Conservation (phyloP, 2,797 vertebrate species). For the Microtus californicus region DNA sequence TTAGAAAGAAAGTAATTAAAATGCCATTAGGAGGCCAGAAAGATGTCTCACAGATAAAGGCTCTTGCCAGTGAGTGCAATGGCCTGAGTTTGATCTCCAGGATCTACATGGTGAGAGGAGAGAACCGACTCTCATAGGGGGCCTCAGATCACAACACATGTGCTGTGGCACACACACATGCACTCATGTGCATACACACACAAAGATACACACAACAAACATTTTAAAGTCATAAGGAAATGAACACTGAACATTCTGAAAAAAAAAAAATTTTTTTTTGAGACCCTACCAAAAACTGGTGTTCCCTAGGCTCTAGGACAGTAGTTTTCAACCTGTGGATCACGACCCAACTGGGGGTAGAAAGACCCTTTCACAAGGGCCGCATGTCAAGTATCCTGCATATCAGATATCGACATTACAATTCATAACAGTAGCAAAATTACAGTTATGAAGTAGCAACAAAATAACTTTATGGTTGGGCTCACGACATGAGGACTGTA, state of each 20-base stretch:
- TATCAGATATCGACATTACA: neutral
- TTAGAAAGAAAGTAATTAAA: neutral
- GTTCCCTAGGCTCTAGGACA: neutral
- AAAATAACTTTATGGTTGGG: neutral
- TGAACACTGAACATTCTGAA: neutral
- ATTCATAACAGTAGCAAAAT: neutral
- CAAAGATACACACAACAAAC: neutral
- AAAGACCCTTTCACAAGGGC: neutral
- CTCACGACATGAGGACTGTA: neutral
- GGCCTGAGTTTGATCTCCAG: neutral
- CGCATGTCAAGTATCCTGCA: neutral
- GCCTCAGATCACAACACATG: neutral
- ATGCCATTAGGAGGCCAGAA: neutral
- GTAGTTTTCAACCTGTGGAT: neutral
- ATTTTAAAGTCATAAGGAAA: neutral
- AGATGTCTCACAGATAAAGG: neutral
- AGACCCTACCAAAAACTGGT: neutral
- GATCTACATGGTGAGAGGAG: neutral
- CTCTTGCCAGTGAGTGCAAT: too few relatives aligned
- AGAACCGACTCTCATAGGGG: neutral
- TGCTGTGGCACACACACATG: neutral
- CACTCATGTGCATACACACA: neutral
- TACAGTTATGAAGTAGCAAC: too few relatives aligned
- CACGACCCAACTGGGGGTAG: neutral
- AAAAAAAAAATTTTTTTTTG: neutral